Conservation (phyloP, 2,113 vertebrate species). For the Mus spicilegus region DNA sequence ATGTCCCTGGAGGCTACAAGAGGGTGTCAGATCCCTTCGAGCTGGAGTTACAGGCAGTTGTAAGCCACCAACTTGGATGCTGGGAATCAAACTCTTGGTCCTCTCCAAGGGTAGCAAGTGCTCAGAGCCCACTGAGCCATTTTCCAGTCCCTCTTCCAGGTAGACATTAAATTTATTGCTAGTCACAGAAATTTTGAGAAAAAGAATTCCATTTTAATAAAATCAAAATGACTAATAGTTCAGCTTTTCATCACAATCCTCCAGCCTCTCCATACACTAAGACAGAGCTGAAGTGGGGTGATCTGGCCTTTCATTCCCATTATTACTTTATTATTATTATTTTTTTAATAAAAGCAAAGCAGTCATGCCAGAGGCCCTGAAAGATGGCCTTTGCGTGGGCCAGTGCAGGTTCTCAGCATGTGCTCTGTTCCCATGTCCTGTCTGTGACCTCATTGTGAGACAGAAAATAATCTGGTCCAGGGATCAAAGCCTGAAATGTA, state of each 20-base stretch:
- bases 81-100: neutral
- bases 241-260: neutral
- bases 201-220: neutral
- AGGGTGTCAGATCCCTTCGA: neutral
- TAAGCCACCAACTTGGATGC: neutral
- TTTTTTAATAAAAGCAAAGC: neutral
- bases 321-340: neutral
- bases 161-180: neutral
- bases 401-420: neutral
- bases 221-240: conserved; percentile 6
- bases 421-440: conserved; percentile 52
- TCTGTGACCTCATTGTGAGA: conserved; percentile 64
- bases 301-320: neutral
- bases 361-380: neutral
- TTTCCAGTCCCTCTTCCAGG: neutral
- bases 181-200: neutral
- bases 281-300: neutral
- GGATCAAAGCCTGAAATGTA: conserved; percentile 73
- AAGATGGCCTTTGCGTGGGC: neutral
- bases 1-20: neutral
- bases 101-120: neutral
- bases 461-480: conserved; percentile 47
- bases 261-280: neutral
- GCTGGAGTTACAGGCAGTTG: neutral
- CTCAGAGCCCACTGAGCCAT: neutral